Conservation (phyloP, 2,113 vertebrate species). For the Oriolus oriolus region DNA sequence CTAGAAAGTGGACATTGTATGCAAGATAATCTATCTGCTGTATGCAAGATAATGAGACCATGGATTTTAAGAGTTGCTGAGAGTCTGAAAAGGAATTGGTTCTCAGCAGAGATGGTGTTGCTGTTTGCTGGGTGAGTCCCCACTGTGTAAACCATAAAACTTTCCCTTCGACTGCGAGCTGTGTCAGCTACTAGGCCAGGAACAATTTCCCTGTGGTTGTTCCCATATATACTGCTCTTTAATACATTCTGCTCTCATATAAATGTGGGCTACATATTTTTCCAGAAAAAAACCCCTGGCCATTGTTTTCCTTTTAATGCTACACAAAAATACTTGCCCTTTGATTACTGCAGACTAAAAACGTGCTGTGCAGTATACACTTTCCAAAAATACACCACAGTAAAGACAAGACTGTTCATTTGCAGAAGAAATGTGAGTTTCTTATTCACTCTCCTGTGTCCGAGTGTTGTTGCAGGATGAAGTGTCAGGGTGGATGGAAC, state of each 20-base stretch:
- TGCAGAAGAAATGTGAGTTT: neutral
- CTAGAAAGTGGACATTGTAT: neutral
- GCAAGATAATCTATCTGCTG: neutral
- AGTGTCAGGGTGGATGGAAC: neutral
- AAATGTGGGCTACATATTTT: neutral
- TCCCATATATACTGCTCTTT: neutral
- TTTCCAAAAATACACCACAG: neutral
- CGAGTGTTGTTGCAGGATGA: neutral
- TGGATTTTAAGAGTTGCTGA: neutral
- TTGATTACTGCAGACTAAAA: constrained; percentile 14
- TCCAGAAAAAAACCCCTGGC: neutral
- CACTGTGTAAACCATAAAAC: neutral
- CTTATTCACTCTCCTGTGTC: neutral
- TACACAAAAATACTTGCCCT: constrained; percentile 1
- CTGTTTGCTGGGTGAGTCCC: neutral
- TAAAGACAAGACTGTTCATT: neutral
- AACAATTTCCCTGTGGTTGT: neutral
- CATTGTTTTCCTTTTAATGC: constrained; percentile 30
- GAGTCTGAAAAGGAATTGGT: neutral
- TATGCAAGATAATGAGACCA: neutral
- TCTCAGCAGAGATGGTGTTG: neutral
- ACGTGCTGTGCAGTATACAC: neutral
- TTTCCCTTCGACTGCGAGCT: neutral
- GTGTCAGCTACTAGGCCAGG: neutral
- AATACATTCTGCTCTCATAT: neutral